Conservation (phyloP, 2,888 invertebrate species). For the Hyposoter dolosus region DNA sequence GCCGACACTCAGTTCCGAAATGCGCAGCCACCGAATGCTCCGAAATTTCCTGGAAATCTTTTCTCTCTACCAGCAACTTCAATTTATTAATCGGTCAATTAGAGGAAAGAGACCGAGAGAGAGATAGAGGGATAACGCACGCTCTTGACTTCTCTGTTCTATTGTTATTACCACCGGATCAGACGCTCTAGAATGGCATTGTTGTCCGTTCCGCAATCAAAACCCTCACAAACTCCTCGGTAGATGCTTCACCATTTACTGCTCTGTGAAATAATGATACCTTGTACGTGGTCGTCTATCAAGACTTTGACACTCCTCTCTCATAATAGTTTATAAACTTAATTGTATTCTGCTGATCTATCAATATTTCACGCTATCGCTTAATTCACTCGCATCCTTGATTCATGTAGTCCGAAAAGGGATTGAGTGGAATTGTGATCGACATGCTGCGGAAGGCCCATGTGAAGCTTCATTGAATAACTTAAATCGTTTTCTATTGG, state of each 20-base stretch:
- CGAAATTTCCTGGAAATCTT: too few relatives aligned
- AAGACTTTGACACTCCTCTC: neutral
- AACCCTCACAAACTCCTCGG: conserved; percentile 38
- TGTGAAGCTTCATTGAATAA: neutral
- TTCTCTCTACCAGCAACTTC: too few relatives aligned
- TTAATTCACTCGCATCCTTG: neutral
- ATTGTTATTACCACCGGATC: too few relatives aligned
- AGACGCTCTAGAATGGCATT: neutral
- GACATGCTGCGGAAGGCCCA: neutral
- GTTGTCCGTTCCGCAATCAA: neutral
- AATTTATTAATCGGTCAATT: too few relatives aligned
- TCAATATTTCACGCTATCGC: neutral
- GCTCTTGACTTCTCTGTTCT: too few relatives aligned
- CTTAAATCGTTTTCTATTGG: neutral
- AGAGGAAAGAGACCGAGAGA: too few relatives aligned
- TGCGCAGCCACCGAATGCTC: too few relatives aligned
- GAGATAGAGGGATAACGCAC: too few relatives aligned
- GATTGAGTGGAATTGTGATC: neutral
- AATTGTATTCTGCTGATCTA: neutral
- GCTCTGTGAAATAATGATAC: conserved; percentile 72
- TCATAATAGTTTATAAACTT: neutral
- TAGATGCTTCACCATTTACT: conserved; percentile 67
- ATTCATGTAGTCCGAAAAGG: neutral
- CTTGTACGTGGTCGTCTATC: conserved; percentile 51
- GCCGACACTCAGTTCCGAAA: too few relatives aligned